Conservation (phyloP, 2,888 invertebrate genomes). For the Tetranychus truncatus region DNA sequence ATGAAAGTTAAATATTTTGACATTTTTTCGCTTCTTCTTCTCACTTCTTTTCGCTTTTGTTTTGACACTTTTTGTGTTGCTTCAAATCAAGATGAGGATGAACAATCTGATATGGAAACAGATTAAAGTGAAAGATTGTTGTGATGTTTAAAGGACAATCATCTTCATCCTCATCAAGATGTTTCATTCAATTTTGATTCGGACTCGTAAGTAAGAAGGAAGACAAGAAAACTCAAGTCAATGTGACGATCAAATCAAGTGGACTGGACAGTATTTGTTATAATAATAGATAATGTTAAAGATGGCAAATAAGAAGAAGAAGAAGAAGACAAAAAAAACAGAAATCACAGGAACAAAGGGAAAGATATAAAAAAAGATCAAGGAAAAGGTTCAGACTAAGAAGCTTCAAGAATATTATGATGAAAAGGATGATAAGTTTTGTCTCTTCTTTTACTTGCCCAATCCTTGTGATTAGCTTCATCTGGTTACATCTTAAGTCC, state of each 20-base stretch:
- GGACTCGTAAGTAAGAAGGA: background rate
- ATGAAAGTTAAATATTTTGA: too few relatives aligned
- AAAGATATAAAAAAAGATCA: too few relatives aligned
- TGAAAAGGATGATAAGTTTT: background rate
- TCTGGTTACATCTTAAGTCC: background rate
- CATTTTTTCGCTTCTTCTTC: background rate
- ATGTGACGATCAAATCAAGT: background rate
- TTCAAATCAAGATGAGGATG: background rate
- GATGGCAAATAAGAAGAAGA: background rate
- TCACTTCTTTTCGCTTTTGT: background rate
- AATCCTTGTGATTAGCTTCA: background rate
- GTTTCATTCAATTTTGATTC: background rate
- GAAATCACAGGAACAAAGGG: too few relatives aligned
- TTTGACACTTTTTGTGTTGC: background rate
- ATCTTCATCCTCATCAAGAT: background rate
- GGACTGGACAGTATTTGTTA: background rate
- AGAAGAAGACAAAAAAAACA: too few relatives aligned
- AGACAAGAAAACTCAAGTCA: background rate
- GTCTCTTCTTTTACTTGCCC: background rate
- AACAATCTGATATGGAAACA: background rate
- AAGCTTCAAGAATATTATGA: background rate
- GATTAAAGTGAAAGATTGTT: background rate
- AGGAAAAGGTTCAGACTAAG: too few relatives aligned
- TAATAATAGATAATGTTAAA: background rate
- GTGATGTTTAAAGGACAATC: background rate